Conservation (phyloP, 2,113 vertebrate species). For the Gymnobelideus leadbeateri region DNA sequence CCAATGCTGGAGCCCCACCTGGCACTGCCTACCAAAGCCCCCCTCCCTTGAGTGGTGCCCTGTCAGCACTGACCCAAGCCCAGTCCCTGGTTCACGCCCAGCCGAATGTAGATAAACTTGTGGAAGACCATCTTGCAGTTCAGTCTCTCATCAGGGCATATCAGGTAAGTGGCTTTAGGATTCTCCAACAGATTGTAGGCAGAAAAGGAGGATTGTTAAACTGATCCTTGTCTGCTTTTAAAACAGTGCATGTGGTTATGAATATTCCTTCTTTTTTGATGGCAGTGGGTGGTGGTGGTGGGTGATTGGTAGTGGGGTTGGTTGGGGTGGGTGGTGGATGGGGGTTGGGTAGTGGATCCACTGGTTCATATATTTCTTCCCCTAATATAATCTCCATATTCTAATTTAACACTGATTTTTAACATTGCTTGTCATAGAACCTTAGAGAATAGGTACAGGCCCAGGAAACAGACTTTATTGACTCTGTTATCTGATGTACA, state of each 20-base stretch:
- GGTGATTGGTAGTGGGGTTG: too few species aligned
- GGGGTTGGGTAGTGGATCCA: neutral
- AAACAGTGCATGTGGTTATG: neutral
- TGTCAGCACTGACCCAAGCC: conserved; percentile 80
- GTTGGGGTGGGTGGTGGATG: too few species aligned
- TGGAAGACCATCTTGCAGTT: conserved; percentile 95
- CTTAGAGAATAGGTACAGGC: neutral
- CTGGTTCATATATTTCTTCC: neutral
- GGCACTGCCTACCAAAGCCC: conserved; percentile 93
- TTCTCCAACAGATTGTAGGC: neutral
- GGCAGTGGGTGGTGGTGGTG: too few species aligned
- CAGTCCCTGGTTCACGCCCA: conserved; percentile 86
- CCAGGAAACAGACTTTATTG: neutral
- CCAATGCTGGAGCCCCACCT: conserved; percentile 91
- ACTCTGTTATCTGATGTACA: neutral
- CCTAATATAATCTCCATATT: neutral
- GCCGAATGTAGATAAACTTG: conserved; percentile 92
- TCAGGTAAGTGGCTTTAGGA: conserved; percentile 87
- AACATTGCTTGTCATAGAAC: neutral
- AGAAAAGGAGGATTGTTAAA: neutral
- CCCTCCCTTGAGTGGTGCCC: conserved; percentile 82
- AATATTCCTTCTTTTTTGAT: neutral
- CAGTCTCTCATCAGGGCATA: conserved; percentile 96
- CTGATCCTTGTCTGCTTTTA: neutral
- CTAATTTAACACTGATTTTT: neutral